Evolutionary conservation across 1,140 invertebrate species (phyloP).

Genomic region (Helicorthomorpha holstii): DNA sequence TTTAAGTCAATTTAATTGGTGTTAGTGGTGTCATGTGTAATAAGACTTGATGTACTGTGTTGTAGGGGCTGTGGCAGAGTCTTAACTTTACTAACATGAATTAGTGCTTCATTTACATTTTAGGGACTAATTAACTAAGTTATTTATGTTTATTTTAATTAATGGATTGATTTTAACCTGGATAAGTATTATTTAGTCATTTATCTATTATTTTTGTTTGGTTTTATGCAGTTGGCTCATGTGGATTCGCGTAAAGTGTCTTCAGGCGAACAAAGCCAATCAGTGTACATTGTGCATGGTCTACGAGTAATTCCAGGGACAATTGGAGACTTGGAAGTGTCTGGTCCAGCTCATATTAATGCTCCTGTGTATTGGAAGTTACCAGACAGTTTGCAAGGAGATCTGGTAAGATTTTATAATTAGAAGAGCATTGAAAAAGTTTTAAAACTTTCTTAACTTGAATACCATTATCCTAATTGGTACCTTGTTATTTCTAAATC

Average conservation of each 20-base stretch:
- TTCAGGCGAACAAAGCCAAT: constrained; percentile 3
- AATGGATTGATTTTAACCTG: too few species aligned
- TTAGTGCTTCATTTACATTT: too few species aligned
- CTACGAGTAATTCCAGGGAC: constrained; percentile 46
- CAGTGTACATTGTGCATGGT: constrained; percentile 37
- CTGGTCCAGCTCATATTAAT: constrained; percentile 42
- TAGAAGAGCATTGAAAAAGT: neutral
- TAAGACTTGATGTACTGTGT: too few species aligned
- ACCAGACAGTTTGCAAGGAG: constrained; percentile 64
- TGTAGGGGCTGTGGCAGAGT: too few species aligned
- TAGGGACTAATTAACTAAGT: too few species aligned
- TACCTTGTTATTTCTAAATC: neutral
- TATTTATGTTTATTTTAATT: too few species aligned
- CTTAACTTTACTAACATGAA: too few species aligned
- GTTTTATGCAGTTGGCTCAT: neutral
- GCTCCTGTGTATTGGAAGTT: constrained; percentile 74
- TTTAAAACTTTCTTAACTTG: neutral
- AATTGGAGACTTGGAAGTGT: constrained; percentile 43
- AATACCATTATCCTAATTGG: neutral
- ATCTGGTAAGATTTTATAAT: constrained; percentile 38
- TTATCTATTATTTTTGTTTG: too few species aligned
- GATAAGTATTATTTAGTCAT: too few species aligned
- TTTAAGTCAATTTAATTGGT: too few species aligned
- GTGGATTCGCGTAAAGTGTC: constrained; percentile 19
- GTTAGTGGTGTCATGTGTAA: too few species aligned